phyloP scores from a whole-genome alignment of 2,797 vertebrate genomes.

The Tamandua tetradactyla region DNA sequence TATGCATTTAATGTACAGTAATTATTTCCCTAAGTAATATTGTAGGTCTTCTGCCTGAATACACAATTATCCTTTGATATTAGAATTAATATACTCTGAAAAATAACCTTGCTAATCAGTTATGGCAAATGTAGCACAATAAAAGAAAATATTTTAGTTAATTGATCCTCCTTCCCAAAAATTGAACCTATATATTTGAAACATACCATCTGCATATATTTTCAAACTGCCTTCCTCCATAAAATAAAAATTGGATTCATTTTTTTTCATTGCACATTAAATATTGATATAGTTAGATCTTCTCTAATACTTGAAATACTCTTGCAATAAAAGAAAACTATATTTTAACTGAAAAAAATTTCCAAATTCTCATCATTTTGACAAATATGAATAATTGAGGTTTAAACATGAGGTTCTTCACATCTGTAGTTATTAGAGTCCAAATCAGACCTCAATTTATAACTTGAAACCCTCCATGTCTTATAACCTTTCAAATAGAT shows the following conservation, averaged over 20 bases:
- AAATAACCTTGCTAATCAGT: slow-evolving; percentile 42
- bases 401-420: background rate
- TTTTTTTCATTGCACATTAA: slow-evolving; percentile 47
- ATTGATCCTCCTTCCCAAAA: background rate
- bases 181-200: slow-evolving; percentile 59
- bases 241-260: slow-evolving; percentile 30
- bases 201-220: slow-evolving; percentile 5
- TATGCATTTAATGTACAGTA: slow-evolving; percentile 78
- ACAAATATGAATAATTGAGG: background rate
- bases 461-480: background rate
- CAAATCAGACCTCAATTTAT: background rate
- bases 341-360: slow-evolving; percentile 47
- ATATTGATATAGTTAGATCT: slow-evolving; percentile 29
- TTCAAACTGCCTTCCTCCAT: background rate
- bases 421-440: background rate
- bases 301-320: slow-evolving; percentile 5
- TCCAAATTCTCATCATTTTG: background rate
- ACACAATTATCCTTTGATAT: slow-evolving; percentile 45
- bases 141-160: slow-evolving; percentile 3
- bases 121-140: slow-evolving; percentile 5
- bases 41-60: slow-evolving; percentile 62
- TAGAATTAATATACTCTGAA: slow-evolving; percentile 46
- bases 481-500: background rate
- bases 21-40: slow-evolving; percentile 81
- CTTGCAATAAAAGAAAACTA: background rate